Base-by-base conservation (phyloP, 2,113 vertebrate genomes). In the Gobiocypris rarus region DNA sequence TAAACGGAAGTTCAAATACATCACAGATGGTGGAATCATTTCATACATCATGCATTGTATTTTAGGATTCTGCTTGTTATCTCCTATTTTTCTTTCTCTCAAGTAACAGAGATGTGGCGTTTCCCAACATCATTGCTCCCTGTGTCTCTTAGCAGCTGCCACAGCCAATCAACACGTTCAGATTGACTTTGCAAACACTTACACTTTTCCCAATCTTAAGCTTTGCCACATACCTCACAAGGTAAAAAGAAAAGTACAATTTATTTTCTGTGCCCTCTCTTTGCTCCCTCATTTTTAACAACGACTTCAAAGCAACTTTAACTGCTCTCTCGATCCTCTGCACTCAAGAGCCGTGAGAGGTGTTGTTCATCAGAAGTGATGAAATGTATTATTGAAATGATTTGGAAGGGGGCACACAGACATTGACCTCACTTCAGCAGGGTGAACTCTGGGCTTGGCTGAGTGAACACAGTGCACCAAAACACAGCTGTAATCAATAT, bases 331-430 rank as follows among this genome's bases (percentile, higher is more conserved):
- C 54, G 14, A 6, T 83, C 5, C 50, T 48, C 80, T 82, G 11
- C 19, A 22, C 19, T 17, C 17, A 24, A 63, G 31, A 70, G 50
- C 9, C 6, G 8, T 75, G n/a, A 59, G 63, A 22, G 54, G 41
- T 41, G 41, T 9, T 28, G 45, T 34, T 78, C 48, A 58, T 61
- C 41, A 56, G 69, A 50, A 38, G 38, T 17, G 41, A 71, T 26
- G 24, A 15, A 38, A 43, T 31, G 48, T 26, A 43, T 61, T 74
- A 78, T 69, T 77, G n/a, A 82, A 77, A 70, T 38, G 9, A 76
- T 50, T 5, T 19, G 75, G 9, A 54, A 58, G 7, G 31, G 54
- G 52, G 13, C 48, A 67, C 14, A 38, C 41, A 45, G 63, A 10
- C 5, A 5, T 31, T 73, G 81, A 86, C 85, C 74, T 45, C 34